Base-by-base conservation (phyloP, 2,113 vertebrate genomes). In the Climacteris rufus region DNA sequence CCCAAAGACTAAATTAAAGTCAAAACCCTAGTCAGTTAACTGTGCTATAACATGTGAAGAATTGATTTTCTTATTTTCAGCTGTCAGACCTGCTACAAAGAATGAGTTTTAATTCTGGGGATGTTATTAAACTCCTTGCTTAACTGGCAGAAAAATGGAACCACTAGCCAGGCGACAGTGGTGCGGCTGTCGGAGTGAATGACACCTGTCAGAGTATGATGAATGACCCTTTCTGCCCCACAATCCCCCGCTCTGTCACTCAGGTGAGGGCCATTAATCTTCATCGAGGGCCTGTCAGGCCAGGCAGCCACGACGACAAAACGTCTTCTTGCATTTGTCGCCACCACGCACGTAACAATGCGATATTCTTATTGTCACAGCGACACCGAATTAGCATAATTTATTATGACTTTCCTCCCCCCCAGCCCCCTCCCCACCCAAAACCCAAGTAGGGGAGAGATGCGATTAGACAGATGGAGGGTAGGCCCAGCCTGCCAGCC, bases 151-250 rank as follows among this genome's bases (percentile, higher is more conserved):
- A 98, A 98, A 98, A 98, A 98, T 97, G 97, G 97, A 97, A 97
- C 97, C 59, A 14, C 97, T 93, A 94, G 96, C 89, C 77, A 35
- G 95, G 94, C 91, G 65, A 92, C 57, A 84, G 94, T 68, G 94
- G 90, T 65, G 89, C 61, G 93, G 97, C 98, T 98, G 97, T 98
- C 96, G 61, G 94, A 96, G 98, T 99, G 99, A 99, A 99, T 99
- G 99, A 99, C 99, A 99, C 98, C 98, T 99, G 99, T 99, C 99
- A 99, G 98, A 96, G 98, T 97, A 98, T 99, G 99, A 99, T 99
- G 99, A 99, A 99, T 99, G 99, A 99, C 99, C 98, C 98, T 98
- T 98, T 97, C 98, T 98, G 99, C 98, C 99, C 98, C 98, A 98
- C 99, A 98, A 98, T 98, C 98, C 98, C 98, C 98, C 40, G 61